A percentile compares a stretch with the other conserved stretches of the same genome.
Conservation (phyloP, 1,140 invertebrate genomes). For the Brachionus manjavacas region DNA sequence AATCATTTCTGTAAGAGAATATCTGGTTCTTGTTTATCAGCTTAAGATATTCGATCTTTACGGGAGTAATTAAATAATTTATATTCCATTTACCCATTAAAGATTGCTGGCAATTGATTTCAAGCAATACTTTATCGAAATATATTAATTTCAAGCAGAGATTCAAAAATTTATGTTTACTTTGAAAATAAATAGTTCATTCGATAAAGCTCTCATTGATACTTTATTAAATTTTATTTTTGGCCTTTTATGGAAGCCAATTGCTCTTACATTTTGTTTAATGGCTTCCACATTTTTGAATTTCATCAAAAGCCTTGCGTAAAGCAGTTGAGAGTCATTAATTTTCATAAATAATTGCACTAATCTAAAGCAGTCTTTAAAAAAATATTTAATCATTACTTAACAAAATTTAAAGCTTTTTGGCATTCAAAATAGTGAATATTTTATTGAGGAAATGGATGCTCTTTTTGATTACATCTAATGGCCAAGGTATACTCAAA, state of each 20-base stretch:
- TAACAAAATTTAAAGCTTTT: too few relatives aligned
- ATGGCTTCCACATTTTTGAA: neutral
- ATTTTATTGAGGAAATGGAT: too few relatives aligned
- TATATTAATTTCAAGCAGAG: neutral
- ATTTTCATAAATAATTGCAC: neutral
- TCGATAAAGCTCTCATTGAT: neutral
- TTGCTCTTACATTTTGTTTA: neutral
- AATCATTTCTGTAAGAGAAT: constrained; percentile 5
- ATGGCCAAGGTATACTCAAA: too few relatives aligned
- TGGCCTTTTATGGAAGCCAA: neutral
- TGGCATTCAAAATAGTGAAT: too few relatives aligned
- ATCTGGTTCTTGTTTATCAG: neutral
- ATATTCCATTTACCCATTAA: neutral
- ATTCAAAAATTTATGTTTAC: neutral
- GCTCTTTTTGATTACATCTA: too few relatives aligned
- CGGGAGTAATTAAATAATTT: constrained; percentile 1
- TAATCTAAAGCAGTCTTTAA: too few relatives aligned
- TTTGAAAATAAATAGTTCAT: neutral
- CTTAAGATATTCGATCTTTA: constrained; percentile 1
- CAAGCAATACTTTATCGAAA: neutral
- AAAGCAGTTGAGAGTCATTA: neutral
- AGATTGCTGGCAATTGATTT: neutral
- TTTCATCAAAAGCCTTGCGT: neutral
- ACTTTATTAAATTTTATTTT: neutral
- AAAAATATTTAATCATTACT: too few relatives aligned